These are phyloP conservation scores for Pollenia amentaria DNA, from an alignment of 2,888 invertebrate genomes.

Conservation along the genomic window DNA sequence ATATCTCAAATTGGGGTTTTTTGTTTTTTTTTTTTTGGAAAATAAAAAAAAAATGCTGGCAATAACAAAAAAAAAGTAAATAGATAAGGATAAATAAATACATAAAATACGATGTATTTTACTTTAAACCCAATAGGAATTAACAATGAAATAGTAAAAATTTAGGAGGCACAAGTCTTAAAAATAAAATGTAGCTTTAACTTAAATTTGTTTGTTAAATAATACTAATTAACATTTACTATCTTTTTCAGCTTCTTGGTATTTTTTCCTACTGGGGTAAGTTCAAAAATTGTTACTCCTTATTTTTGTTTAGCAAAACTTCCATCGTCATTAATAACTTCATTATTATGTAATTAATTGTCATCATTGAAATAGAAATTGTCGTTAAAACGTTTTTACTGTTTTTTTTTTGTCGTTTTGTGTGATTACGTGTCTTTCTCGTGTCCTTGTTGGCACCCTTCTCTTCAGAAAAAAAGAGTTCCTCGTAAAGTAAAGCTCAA, in stretches of 20 bases:
- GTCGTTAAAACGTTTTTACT: slow-evolving; percentile 18
- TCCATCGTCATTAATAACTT: background rate
- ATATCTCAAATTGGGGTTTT: background rate
- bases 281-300: background rate
- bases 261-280: background rate
- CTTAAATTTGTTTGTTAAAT: too few relatives aligned
- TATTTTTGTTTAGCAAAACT: background rate
- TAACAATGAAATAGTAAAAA: too few relatives aligned
- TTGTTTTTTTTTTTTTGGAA: slow-evolving; percentile 4
- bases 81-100: background rate
- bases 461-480: background rate
- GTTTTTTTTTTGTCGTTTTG: background rate
- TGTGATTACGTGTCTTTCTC: slow-evolving; percentile 19
- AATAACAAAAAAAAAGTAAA: slow-evolving; percentile 1
- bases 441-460: slow-evolving; percentile 42
- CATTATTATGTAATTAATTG: slow-evolving; percentile 22
- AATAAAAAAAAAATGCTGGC: background rate
- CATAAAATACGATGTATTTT: background rate
- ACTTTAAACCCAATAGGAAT: too few relatives aligned
- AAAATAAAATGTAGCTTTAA: too few relatives aligned
- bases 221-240: background rate
- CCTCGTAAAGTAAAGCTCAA: slow-evolving; percentile 7
- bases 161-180: too few relatives aligned
- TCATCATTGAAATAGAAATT: slow-evolving; percentile 25
- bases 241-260: background rate